These are phyloP conservation scores for Ophion costatus DNA, from an alignment of 2,888 invertebrate species.

Conservation along the genomic window DNA sequence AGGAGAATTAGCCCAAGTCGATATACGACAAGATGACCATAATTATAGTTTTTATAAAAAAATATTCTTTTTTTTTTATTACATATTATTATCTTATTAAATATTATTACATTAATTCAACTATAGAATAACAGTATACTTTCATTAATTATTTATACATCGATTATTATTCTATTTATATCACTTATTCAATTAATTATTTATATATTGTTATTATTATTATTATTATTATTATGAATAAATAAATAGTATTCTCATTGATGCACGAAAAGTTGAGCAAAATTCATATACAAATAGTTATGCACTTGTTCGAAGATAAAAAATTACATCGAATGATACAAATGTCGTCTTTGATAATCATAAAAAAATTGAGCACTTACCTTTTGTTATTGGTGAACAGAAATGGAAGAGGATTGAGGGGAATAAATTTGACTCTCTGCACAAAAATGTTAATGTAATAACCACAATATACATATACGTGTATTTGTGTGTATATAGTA, in stretches of 20 bases:
- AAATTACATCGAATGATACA: neutral
- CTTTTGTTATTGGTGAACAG: slow-evolving; percentile 6
- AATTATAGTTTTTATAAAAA: neutral
- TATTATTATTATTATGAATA: too few species aligned
- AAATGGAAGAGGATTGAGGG: slow-evolving; percentile 13
- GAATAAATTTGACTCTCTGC: slow-evolving; percentile 64
- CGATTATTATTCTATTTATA: too few species aligned
- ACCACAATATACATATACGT: slow-evolving; percentile 75
- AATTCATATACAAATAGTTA: too few species aligned
- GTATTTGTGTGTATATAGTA: slow-evolving; percentile 64
- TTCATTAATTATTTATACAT: too few species aligned
- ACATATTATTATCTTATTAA: too few species aligned
- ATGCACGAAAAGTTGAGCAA: too few species aligned
- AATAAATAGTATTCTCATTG: too few species aligned
- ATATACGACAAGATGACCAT: neutral
- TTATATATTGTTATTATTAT: neutral
- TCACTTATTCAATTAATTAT: neutral
- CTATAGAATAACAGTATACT: too few species aligned
- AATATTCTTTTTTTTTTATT: too few species aligned
- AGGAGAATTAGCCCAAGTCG: neutral
- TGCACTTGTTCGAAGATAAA: neutral
- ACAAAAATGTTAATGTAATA: slow-evolving; percentile 77
- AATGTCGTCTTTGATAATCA: neutral
- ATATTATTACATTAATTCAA: too few species aligned
- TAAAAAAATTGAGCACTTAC: slow-evolving; percentile 36